Conservation (phyloP, 1,140 invertebrate species). For the Samia ricini region DNA sequence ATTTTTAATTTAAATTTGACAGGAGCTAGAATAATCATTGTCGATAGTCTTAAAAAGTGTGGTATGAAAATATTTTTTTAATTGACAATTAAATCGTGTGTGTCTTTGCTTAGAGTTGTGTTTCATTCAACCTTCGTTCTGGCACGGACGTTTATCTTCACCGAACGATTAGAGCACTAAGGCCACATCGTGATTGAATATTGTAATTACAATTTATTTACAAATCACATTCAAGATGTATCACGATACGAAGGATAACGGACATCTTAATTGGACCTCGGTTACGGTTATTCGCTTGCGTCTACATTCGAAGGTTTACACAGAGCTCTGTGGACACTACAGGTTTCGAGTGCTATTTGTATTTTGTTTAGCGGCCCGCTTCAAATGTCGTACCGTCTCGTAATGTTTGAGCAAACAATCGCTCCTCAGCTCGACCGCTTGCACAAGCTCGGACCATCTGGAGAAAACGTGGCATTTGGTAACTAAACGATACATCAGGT, state of each 20-base stretch:
- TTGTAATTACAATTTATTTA: constrained; percentile 70
- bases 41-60: constrained; percentile 60
- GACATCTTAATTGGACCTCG: constrained; percentile 66
- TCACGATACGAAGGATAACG: constrained; percentile 64
- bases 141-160: constrained; percentile 51
- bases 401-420: constrained; percentile 71
- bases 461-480: constrained; percentile 66
- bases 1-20: constrained; percentile 67
- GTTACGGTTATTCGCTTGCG: constrained; percentile 51
- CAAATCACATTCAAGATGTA: constrained; percentile 47
- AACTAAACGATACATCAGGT: constrained; percentile 44
- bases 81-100: background rate
- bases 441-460: constrained; percentile 71
- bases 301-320: constrained; percentile 57
- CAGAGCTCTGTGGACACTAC: constrained; percentile 53
- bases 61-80: constrained; percentile 52
- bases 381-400: constrained; percentile 74
- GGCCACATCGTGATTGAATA: constrained; percentile 66
- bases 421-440: constrained; percentile 52
- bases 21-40: constrained; percentile 65
- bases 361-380: constrained; percentile 72
- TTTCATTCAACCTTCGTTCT: constrained; percentile 41
- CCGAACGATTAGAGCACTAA: constrained; percentile 49
- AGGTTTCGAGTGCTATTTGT: constrained; percentile 66
- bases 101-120: background rate